Conservation (phyloP, 2,797 vertebrate species). For the Platalea minor region DNA sequence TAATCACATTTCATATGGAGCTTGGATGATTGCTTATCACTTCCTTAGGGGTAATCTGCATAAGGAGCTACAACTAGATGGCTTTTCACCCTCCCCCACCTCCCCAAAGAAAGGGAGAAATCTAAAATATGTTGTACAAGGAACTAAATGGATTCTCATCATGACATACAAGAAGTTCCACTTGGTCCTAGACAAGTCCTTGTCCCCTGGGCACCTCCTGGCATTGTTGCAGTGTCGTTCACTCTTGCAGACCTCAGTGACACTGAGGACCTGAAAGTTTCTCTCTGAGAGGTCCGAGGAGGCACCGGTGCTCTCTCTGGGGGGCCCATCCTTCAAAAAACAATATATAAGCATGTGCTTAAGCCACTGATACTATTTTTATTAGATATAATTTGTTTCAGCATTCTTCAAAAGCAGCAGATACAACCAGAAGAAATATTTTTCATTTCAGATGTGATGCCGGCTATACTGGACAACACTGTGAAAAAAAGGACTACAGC, state of each 20-base stretch:
- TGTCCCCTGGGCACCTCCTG: not conserved
- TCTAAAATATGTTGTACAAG: not conserved
- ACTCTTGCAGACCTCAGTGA: not conserved
- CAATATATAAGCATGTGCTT: not conserved
- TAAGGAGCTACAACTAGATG: conserved; percentile 11
- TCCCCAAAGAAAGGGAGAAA: conserved; percentile 8
- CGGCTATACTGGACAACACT: conserved; percentile 95
- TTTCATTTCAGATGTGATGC: conserved; percentile 88
- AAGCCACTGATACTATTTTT: not conserved
- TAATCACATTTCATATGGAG: conserved; percentile 60
- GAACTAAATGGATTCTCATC: not conserved
- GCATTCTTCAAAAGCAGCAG: not conserved
- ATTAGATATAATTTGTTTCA: not conserved
- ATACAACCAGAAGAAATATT: not conserved
- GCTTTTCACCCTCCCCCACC: conserved; percentile 40
- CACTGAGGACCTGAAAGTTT: not conserved
- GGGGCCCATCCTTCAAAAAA: not conserved
- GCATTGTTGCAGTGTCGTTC: not conserved
- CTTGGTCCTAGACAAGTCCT: not conserved
- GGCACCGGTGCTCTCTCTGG: not conserved
- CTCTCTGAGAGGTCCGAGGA: not conserved
- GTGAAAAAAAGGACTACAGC: conserved; percentile 98
- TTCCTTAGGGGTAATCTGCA: conserved; percentile 54
- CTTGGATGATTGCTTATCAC: conserved; percentile 61
- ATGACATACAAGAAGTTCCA: not conserved